These are phyloP conservation scores for Pseudobourletiella spinata DNA, from an alignment of 1,140 invertebrate genomes.

Conservation along the genomic window DNA sequence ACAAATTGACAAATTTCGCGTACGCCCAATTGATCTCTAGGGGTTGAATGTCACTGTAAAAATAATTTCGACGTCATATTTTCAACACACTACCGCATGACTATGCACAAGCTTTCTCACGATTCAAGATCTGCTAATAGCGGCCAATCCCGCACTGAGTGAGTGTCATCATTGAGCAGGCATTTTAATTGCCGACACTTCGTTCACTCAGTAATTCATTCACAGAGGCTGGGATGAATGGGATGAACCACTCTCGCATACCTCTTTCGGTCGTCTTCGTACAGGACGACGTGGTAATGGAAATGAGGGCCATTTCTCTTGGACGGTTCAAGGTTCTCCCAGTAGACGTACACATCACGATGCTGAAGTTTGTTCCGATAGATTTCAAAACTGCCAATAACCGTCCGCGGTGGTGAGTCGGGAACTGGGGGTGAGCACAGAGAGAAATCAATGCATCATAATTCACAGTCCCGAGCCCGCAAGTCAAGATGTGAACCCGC, in stretches of 20 bases:
- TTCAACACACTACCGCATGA: neutral
- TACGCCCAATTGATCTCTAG: conserved; percentile 45
- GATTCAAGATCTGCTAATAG: too few species aligned
- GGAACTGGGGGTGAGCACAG: conserved; percentile 22
- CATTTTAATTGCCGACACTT: too few species aligned
- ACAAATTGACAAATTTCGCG: conserved; percentile 47
- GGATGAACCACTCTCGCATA: too few species aligned
- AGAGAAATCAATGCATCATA: conserved; percentile 5
- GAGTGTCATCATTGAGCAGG: too few species aligned
- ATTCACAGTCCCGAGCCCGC: conserved; percentile 3
- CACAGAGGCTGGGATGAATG: too few species aligned
- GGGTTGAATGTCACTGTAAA: conserved; percentile 38
- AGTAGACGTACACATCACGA: conserved; percentile 32
- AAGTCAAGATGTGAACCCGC: too few species aligned
- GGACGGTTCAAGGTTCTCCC: conserved; percentile 17
- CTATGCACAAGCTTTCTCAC: too few species aligned
- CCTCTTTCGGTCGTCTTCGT: neutral
- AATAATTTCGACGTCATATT: neutral
- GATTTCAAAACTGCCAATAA: conserved; percentile 31
- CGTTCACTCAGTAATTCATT: too few species aligned
- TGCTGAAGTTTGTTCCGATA: conserved; percentile 6
- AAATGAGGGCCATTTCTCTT: conserved; percentile 32
- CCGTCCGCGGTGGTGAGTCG: conserved; percentile 25
- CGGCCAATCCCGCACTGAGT: too few species aligned
- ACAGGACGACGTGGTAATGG: conserved; percentile 19